A percentile compares a stretch with the other conserved stretches of the same genome.
Conservation (phyloP, 2,888 invertebrate genomes). For the Diaprepes abbreviatus region DNA sequence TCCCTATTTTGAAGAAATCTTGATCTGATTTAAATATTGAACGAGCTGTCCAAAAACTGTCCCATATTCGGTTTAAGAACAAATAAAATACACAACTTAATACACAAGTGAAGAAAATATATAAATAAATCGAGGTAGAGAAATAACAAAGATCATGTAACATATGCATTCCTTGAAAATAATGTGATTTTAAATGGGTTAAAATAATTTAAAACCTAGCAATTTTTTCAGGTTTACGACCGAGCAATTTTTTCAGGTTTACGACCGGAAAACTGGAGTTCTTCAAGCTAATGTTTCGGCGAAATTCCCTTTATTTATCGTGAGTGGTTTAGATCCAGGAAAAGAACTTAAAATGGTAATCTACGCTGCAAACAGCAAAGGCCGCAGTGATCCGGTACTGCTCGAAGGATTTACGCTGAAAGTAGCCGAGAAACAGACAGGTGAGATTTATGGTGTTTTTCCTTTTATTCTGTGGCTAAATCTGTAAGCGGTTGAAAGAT, state of each 20-base stretch:
- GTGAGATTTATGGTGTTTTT: constrained; percentile 58
- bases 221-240: constrained; percentile 68
- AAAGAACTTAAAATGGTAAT: constrained; percentile 83
- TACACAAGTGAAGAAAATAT: no score
- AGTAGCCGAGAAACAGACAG: constrained; percentile 83
- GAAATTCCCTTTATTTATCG: constrained; percentile 80
- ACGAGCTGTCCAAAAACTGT: no score
- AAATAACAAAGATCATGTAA: no score
- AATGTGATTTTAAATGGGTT: neutral
- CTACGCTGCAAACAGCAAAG: constrained; percentile 87
- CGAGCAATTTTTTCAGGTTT: constrained; percentile 60
- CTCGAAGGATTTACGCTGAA: constrained; percentile 82
- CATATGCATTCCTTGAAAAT: no score
- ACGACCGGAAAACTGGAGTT: constrained; percentile 68
- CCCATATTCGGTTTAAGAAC: no score
- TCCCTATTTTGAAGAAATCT: no score
- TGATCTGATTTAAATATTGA: no score
- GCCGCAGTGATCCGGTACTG: constrained; percentile 80
- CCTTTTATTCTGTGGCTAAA: constrained; percentile 7
- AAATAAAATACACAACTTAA: no score
- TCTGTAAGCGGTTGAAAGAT: constrained; percentile 15
- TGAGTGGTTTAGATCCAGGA: constrained; percentile 83
- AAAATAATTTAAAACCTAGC: constrained; percentile 9
- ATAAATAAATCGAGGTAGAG: no score
- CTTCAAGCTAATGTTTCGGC: constrained; percentile 78